Evolutionary conservation across 2,113 vertebrate genomes (phyloP).

Genomic region (Burhinus oedicnemus): DNA sequence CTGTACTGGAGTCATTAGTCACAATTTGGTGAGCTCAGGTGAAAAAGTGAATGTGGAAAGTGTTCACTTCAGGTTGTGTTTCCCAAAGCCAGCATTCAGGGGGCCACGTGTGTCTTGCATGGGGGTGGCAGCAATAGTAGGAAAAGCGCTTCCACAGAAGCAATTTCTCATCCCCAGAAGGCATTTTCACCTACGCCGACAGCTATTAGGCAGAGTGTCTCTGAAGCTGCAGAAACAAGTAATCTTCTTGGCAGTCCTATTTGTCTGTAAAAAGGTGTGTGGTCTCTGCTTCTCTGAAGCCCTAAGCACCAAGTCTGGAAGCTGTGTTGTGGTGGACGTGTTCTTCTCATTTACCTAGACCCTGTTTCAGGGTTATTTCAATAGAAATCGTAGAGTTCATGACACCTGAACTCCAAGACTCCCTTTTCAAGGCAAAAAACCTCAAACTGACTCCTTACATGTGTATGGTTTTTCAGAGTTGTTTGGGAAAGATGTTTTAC

Average conservation of each 20-base stretch:
- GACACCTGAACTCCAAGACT: background rate
- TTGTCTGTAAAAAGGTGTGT: background rate
- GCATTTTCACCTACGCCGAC: background rate
- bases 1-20: background rate
- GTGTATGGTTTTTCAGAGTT: background rate
- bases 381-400: background rate
- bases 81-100: background rate
- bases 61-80: background rate
- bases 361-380: background rate
- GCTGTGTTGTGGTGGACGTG: background rate
- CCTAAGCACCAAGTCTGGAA: background rate
- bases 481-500: background rate
- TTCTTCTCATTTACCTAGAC: background rate
- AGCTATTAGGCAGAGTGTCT: background rate
- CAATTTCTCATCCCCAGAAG: background rate
- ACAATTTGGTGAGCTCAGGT: background rate
- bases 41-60: background rate
- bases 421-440: accelerated
- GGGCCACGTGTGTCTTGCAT: accelerated
- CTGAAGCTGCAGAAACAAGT: background rate
- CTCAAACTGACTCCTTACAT: background rate
- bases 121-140: background rate
- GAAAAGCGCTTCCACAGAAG: background rate
- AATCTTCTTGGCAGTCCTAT: background rate
- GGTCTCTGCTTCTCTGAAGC: background rate